Percentiles rank a stretch among this genome's conserved stretches.
These are phyloP conservation scores for Cheilosia pagana DNA, from an alignment of 2,888 invertebrate species.

Conservation along the genomic window DNA sequence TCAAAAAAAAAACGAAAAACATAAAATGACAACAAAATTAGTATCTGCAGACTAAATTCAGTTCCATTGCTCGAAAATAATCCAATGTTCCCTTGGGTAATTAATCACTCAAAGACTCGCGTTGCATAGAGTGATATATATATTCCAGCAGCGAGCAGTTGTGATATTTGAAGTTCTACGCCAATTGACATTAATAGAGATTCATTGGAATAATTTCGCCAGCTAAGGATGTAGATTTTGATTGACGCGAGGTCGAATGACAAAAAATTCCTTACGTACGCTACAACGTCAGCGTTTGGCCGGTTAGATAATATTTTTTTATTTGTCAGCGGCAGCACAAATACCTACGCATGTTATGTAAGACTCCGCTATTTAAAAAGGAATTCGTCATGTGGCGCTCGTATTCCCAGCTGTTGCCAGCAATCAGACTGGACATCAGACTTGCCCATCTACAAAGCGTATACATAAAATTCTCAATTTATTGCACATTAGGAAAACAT, in stretches of 20 bases:
- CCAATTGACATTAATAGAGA: slow-evolving; percentile 38
- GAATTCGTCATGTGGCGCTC: slow-evolving; percentile 26
- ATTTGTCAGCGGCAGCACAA: background rate
- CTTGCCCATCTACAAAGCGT: slow-evolving; percentile 38
- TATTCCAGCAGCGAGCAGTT: background rate
- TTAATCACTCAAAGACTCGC: slow-evolving; percentile 23
- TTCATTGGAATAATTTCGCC: slow-evolving; percentile 7
- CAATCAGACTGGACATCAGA: slow-evolving; percentile 23
- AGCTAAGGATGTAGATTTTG: slow-evolving; percentile 24
- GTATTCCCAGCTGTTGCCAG: slow-evolving; percentile 43
- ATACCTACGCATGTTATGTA: slow-evolving; percentile 11
- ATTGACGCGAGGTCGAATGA: slow-evolving; percentile 27
- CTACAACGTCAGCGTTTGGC: slow-evolving; percentile 4
- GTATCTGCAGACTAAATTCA: slow-evolving; percentile 4
- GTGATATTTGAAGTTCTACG: slow-evolving; percentile 1
- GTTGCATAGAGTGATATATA: background rate
- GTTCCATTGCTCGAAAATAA: background rate
- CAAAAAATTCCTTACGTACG: background rate
- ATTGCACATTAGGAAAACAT: slow-evolving; percentile 51
- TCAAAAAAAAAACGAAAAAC: background rate
- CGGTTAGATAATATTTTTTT: background rate
- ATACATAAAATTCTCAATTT: slow-evolving; percentile 39
- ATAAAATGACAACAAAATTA: background rate
- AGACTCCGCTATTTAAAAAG: slow-evolving; percentile 22
- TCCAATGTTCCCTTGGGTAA: slow-evolving; percentile 6